phyloP scores from a whole-genome alignment of 23 tunicate species.

The Styela plicata region DNA sequence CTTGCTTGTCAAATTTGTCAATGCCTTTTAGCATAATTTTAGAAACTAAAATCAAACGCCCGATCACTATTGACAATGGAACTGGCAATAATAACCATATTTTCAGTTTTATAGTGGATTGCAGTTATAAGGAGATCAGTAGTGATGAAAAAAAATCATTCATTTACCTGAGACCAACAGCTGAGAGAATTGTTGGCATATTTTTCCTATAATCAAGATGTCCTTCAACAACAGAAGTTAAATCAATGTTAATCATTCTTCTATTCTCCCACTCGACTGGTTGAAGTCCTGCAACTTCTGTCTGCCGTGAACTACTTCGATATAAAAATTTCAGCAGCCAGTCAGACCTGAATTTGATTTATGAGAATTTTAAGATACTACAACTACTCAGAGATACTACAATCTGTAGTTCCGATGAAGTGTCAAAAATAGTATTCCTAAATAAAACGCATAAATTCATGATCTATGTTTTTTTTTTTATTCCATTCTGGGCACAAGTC shows the following conservation, averaged over 20 bases:
- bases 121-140: not conserved
- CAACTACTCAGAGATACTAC: not conserved
- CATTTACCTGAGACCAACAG: slow-evolving; percentile 82
- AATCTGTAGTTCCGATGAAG: too few relatives aligned
- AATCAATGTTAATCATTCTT: slow-evolving; percentile 85
- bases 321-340: slow-evolving; percentile 82
- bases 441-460: too few relatives aligned
- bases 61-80: not conserved
- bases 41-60: not conserved
- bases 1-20: too few relatives aligned
- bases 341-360: slow-evolving; percentile 82
- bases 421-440: too few relatives aligned
- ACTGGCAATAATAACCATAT: not conserved
- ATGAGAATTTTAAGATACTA: too few relatives aligned
- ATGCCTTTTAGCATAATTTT: not conserved
- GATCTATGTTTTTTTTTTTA: too few relatives aligned
- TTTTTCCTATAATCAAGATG: slow-evolving; percentile 83
- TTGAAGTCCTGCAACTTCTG: slow-evolving; percentile 67
- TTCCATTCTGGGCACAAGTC: too few relatives aligned
- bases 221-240: slow-evolving; percentile 71
- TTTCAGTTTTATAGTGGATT: not conserved
- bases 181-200: slow-evolving; percentile 64
- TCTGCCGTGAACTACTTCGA: slow-evolving; percentile 72
- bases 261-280: slow-evolving; percentile 76
- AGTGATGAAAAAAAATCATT: not conserved